phyloP scores from a whole-genome alignment of 2,888 invertebrate species.

The Caenorhabditis becei region DNA sequence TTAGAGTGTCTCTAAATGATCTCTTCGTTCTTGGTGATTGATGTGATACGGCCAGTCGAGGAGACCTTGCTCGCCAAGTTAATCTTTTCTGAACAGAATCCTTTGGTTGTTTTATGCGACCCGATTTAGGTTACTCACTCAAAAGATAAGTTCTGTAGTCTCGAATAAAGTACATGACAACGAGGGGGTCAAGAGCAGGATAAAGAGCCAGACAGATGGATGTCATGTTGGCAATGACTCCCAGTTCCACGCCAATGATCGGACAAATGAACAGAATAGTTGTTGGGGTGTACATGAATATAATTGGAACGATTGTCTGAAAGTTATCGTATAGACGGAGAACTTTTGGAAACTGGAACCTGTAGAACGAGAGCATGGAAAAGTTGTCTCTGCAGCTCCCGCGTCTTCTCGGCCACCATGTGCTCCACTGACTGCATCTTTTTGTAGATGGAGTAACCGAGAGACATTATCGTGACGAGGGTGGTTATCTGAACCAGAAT shows the following conservation, averaged over 20 bases:
- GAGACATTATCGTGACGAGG: constrained; percentile 33
- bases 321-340: not conserved
- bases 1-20: constrained; percentile 30
- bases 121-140: constrained; percentile 19
- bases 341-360: constrained; percentile 2
- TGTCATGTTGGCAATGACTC: constrained; percentile 41
- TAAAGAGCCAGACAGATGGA: constrained; percentile 51
- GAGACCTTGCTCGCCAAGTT: constrained; percentile 19
- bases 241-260: constrained; percentile 42
- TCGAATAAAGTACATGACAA: constrained; percentile 50
- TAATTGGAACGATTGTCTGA: constrained; percentile 40
- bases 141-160: constrained; percentile 46
- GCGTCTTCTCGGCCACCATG: constrained; percentile 32
- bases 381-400: constrained; percentile 42
- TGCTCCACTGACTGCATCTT: constrained; percentile 47
- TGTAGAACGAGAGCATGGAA: constrained; percentile 54
- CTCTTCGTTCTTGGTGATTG: constrained; percentile 33
- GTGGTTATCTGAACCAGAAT: constrained; percentile 40
- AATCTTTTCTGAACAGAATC: constrained; percentile 30
- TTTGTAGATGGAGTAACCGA: constrained; percentile 39
- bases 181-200: constrained; percentile 54
- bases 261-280: constrained; percentile 40
- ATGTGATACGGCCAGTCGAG: constrained; percentile 24
- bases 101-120: not conserved
- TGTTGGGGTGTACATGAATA: constrained; percentile 51